phyloP scores from a whole-genome alignment of 2,113 vertebrate species.

The Terrapene triunguis region DNA sequence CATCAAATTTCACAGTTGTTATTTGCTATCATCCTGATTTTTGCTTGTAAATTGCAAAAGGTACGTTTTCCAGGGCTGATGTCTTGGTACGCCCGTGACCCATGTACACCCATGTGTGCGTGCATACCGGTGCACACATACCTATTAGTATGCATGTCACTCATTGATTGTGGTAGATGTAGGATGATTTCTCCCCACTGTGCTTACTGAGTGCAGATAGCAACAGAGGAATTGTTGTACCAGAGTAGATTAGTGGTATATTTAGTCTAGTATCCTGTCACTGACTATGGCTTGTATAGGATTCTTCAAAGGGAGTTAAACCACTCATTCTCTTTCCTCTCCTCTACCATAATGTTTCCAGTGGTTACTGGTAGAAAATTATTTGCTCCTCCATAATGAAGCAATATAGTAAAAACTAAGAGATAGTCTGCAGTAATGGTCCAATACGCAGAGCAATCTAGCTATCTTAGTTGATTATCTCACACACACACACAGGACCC shows the following conservation, averaged over 20 bases:
- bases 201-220: background rate
- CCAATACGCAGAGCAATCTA: background rate
- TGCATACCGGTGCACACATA: background rate
- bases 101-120: rapidly evolving
- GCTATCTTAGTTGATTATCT: background rate
- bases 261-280: rapidly evolving
- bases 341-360: background rate
- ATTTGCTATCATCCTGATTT: background rate
- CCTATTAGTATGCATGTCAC: rapidly evolving
- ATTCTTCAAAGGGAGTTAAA: background rate
- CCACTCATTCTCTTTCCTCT: background rate
- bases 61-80: rapidly evolving
- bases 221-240: background rate
- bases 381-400: background rate
- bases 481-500: no score
- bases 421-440: no score
- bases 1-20: slow-evolving; percentile 23
- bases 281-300: background rate
- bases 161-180: background rate
- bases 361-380: background rate
- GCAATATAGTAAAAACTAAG: background rate
- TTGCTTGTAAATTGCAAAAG: background rate
- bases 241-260: background rate
- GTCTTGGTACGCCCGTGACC: background rate
- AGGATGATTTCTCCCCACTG: background rate